These are phyloP conservation scores for Odontamblyopus rebecca DNA, from an alignment of 2,797 vertebrate species.

Conservation along the genomic window DNA sequence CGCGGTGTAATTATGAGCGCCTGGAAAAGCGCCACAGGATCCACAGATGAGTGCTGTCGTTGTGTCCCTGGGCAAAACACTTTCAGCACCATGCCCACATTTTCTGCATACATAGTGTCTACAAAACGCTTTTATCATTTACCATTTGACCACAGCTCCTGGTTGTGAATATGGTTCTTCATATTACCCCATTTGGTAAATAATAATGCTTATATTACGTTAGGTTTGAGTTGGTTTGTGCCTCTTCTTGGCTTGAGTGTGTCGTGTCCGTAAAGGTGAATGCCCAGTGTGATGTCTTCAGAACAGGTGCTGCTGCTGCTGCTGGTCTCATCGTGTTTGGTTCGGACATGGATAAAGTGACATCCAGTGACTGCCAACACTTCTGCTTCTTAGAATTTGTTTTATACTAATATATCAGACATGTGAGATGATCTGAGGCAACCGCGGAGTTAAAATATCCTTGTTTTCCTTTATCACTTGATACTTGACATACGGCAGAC, in stretches of 20 bases:
- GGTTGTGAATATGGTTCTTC: background rate
- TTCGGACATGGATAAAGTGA: constrained; percentile 8
- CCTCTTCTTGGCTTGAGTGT: background rate
- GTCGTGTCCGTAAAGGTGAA: constrained; percentile 16
- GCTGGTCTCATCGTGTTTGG: constrained; percentile 19
- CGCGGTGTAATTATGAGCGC: background rate
- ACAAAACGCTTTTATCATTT: no score
- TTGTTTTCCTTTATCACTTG: background rate
- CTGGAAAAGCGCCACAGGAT: no score
- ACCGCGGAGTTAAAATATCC: background rate
- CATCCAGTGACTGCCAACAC: constrained; percentile 21
- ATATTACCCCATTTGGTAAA: background rate
- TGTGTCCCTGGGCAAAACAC: no score
- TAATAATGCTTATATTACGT: background rate
- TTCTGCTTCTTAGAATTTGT: background rate
- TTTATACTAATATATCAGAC: background rate
- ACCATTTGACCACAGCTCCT: no score
- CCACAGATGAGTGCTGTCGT: no score
- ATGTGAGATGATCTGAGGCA: constrained; percentile 1
- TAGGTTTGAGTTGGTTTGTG: background rate
- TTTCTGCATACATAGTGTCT: no score
- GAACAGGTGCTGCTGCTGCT: constrained; percentile 48
- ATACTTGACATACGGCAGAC: background rate
- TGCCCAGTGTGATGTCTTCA: constrained; percentile 5
- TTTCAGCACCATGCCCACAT: no score